These are phyloP conservation scores for Equus przewalskii DNA, from an alignment of 2,113 vertebrate species.

Conservation along the genomic window DNA sequence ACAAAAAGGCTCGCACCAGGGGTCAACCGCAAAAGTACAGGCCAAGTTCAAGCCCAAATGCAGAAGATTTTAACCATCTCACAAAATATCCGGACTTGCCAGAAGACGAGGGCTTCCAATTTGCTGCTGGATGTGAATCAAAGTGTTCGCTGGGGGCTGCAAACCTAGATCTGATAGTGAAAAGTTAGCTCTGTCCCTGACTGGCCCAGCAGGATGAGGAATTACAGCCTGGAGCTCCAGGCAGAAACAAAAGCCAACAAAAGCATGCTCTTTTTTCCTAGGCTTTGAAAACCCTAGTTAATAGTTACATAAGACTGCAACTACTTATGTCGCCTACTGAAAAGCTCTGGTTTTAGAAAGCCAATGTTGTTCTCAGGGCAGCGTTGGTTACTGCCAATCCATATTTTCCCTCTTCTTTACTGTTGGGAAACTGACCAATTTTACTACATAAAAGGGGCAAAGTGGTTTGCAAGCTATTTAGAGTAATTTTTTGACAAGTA, in stretches of 20 bases:
- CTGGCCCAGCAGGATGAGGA: conserved; percentile 28
- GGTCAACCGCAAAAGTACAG: background rate
- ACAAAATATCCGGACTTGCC: background rate
- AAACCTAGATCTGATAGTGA: conserved; percentile 21
- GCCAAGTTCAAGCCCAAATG: conserved; percentile 21
- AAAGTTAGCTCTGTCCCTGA: background rate
- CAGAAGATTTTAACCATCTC: background rate
- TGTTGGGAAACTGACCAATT: conserved; percentile 65
- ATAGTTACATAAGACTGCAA: conserved; percentile 34
- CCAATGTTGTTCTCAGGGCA: conserved; percentile 19
- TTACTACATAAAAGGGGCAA: conserved; percentile 44
- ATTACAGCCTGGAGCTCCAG: conserved; percentile 23
- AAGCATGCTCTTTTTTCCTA: conserved; percentile 9
- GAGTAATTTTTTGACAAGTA: conserved; percentile 61
- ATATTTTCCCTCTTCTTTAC: conserved; percentile 53
- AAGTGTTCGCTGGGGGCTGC: background rate
- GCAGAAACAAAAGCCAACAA: conserved; percentile 46
- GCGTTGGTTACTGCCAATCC: conserved; percentile 39
- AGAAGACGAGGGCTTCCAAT: background rate
- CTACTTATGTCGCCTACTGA: conserved; percentile 11
- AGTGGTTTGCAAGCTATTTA: conserved; percentile 60
- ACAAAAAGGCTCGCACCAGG: background rate
- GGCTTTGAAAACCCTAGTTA: conserved; percentile 55
- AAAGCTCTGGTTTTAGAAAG: conserved; percentile 46
- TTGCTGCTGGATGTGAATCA: background rate